These are phyloP conservation scores for Lepidocyrtoides sp. DNA, from an alignment of 2,888 invertebrate species.

Conservation along the genomic window DNA sequence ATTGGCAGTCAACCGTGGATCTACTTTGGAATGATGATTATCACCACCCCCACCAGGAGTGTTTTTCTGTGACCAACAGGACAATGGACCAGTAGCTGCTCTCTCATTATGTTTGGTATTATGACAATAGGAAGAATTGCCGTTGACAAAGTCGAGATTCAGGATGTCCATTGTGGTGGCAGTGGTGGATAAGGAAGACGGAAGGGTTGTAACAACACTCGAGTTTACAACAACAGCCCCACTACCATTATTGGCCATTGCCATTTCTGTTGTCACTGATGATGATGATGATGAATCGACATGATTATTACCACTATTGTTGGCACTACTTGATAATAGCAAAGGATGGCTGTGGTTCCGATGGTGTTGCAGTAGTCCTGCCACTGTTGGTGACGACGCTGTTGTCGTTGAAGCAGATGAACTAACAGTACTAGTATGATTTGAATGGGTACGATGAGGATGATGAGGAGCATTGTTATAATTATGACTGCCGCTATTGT, in stretches of 20 bases:
- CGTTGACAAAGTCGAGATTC: slow-evolving; percentile 81
- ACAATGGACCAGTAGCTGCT: slow-evolving; percentile 50
- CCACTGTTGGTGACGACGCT: slow-evolving; percentile 16
- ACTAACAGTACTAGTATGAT: slow-evolving; percentile 30
- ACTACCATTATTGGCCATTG: slow-evolving; percentile 62
- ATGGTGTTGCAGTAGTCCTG: slow-evolving; percentile 64
- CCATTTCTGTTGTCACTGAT: slow-evolving; percentile 66
- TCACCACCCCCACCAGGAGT: background rate
- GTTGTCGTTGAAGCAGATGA: slow-evolving; percentile 30
- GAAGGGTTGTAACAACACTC: slow-evolving; percentile 71
- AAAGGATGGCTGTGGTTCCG: slow-evolving; percentile 77
- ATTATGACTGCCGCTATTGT: slow-evolving; percentile 69
- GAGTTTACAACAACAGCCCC: background rate
- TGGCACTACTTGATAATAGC: slow-evolving; percentile 65
- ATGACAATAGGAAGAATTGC: slow-evolving; percentile 74
- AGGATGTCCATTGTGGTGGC: slow-evolving; percentile 74
- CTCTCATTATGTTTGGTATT: slow-evolving; percentile 45
- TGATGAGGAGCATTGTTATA: slow-evolving; percentile 52
- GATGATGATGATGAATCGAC: slow-evolving; percentile 56
- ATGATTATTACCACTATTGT: slow-evolving; percentile 54
- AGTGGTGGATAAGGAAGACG: slow-evolving; percentile 71
- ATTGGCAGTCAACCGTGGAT: slow-evolving; percentile 1
- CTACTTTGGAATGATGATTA: slow-evolving; percentile 8
- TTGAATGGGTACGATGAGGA: slow-evolving; percentile 35
- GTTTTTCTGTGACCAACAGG: slow-evolving; percentile 58